Base-by-base conservation (phyloP, 2,888 invertebrate genomes). In the Drosophila nigritarsus region DNA sequence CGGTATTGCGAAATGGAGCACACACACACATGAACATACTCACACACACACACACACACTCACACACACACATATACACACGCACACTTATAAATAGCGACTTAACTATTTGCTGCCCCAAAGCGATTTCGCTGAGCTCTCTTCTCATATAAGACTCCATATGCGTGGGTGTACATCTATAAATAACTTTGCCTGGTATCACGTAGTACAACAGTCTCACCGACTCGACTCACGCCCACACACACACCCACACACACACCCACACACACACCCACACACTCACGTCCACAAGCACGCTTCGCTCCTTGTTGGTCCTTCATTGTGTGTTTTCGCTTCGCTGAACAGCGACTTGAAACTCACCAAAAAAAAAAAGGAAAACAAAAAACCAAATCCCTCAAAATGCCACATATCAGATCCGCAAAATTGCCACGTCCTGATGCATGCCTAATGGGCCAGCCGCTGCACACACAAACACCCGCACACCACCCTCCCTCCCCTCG, bases 81-180 rank as follows among this genome's bases (percentile, higher is more conserved):
- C 45, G 40, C 63, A 51, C 48, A 51, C 45, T 24, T 45, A 71
- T 55, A 83, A 42, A 69, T 64, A 67, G 67, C 36, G 78, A 71
- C 75, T 84, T 81, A 78, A 68, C 82, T 75, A 77, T 85, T 82
- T 85, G 66, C 73, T 66, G 75, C 50, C 82, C 82, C 72, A 72
- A 77, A 85, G 83, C 85, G 62, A 73, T 79, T 84, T 74, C 55
- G 56, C 56, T 68, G 67, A 76, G 65, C 77, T 68, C 72, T 76
- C 66, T 62, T 51, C 73, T 55, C 53, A 66, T 40, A 68, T 59
- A 67, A 49, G 75, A 60, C 75, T 66, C 62, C 54, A 45, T 42
- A 56, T 50, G 54, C 58, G 51, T 45, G 45, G 53, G 51, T 60
- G 51, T 75, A 79, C 73, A 73, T 84, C 83, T 87, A 87, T 80